Evolutionary conservation across 2,888 invertebrate species (phyloP).

Genomic region (Chymomyza fuscimana): DNA sequence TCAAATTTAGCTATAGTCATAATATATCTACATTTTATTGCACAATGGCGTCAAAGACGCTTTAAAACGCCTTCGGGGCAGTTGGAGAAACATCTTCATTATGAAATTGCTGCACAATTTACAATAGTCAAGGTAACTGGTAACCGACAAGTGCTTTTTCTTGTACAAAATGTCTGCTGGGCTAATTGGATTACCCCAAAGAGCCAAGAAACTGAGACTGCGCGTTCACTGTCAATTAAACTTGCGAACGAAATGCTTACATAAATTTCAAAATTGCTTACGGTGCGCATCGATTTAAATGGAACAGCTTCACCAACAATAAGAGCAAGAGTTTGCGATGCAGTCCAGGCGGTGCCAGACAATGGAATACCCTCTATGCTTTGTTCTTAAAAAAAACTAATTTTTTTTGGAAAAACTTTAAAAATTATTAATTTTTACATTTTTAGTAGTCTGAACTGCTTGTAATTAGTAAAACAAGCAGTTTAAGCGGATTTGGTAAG

Average conservation of each 20-base stretch:
- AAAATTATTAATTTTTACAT: no score
- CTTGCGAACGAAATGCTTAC: constrained; percentile 74
- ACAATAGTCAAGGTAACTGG: constrained; percentile 3
- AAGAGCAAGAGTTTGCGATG: neutral
- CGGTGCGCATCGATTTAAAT: constrained; percentile 75
- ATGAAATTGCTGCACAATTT: constrained; percentile 44
- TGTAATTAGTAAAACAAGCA: no score
- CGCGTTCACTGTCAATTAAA: constrained; percentile 69
- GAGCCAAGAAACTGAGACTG: constrained; percentile 10
- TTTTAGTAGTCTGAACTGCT: no score
- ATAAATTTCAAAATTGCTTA: constrained; percentile 74
- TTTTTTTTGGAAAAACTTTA: no score
- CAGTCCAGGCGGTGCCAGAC: no score
- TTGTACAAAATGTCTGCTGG: constrained; percentile 73
- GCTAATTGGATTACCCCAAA: constrained; percentile 74
- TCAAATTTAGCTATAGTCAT: constrained; percentile 32
- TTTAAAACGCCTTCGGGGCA: constrained; percentile 38
- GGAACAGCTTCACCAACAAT: constrained; percentile 33
- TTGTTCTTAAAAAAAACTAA: no score
- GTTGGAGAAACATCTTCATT: constrained; percentile 64
- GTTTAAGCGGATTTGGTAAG: no score
- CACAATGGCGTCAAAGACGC: constrained; percentile 50
- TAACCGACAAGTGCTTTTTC: constrained; percentile 76
- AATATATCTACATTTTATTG: constrained; percentile 64
- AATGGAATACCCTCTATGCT: no score